Percentiles rank a stretch among this genome's conserved stretches.
phyloP scores from a whole-genome alignment of 2,113 vertebrate genomes.

The Catharus bicknelli region DNA sequence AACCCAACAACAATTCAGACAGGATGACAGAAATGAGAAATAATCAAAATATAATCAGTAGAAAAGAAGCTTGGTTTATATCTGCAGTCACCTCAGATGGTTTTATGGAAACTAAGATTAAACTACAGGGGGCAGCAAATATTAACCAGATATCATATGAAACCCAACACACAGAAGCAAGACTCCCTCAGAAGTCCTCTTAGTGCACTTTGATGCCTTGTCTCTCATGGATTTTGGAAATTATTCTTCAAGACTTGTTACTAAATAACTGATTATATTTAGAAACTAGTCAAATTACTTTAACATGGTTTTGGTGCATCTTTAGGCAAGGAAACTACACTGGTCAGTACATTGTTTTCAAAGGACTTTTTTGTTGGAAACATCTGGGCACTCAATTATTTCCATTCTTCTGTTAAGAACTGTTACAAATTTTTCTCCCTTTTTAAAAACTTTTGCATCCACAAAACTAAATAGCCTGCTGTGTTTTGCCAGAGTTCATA shows the following conservation, averaged over 20 bases:
- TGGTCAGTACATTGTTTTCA: neutral
- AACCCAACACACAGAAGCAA: neutral
- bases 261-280: neutral
- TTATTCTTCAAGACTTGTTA: neutral
- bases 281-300: neutral
- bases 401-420: neutral
- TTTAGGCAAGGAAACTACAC: neutral
- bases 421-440: rapidly evolving
- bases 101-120: slow-evolving; percentile 17
- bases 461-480: neutral
- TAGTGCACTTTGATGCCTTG: neutral
- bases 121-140: slow-evolving; percentile 85
- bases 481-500: neutral
- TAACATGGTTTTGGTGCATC: neutral
- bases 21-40: neutral
- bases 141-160: slow-evolving; percentile 53
- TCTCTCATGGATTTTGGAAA: neutral
- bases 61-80: neutral
- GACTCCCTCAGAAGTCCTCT: neutral
- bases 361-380: neutral
- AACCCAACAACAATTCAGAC: neutral
- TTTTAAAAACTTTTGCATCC: neutral
- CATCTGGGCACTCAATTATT: neutral
- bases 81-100: neutral
- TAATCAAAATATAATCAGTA: neutral